Percentiles rank a stretch among this genome's conserved stretches.
These are phyloP conservation scores for Campodea augens DNA, from an alignment of 1,140 invertebrate genomes.

Conservation along the genomic window DNA sequence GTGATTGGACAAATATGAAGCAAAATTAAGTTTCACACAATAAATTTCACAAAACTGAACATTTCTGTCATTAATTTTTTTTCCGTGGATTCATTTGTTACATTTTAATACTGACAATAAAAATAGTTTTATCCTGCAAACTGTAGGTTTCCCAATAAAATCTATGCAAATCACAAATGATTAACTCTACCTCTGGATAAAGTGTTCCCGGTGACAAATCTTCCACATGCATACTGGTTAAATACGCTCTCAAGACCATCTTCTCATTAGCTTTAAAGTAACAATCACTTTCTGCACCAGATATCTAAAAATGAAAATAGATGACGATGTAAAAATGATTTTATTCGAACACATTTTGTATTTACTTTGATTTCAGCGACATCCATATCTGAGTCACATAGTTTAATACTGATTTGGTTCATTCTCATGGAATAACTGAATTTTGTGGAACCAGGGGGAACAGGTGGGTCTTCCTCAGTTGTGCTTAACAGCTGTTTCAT, in stretches of 20 bases:
- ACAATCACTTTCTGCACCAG: slow-evolving; percentile 49
- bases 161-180: too few species aligned
- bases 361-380: slow-evolving; percentile 38
- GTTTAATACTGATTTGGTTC: slow-evolving; percentile 32
- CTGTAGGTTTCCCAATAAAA: too few species aligned
- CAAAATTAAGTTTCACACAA: too few species aligned
- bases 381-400: slow-evolving; percentile 49
- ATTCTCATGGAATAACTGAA: slow-evolving; percentile 52
- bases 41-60: too few species aligned
- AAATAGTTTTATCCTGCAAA: too few species aligned
- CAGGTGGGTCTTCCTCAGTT: slow-evolving; percentile 35
- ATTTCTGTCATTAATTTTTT: too few species aligned
- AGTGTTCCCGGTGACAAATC: slow-evolving; percentile 54
- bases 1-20: too few species aligned
- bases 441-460: slow-evolving; percentile 53
- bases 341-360: too few species aligned
- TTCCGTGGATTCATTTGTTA: too few species aligned
- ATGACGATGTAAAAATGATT: slow-evolving; percentile 1
- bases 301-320: slow-evolving; percentile 17
- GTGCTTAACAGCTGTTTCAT: too few species aligned
- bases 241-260: slow-evolving; percentile 46
- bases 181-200: slow-evolving; percentile 52
- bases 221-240: slow-evolving; percentile 43
- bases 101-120: too few species aligned
- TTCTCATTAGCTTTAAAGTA: slow-evolving; percentile 59